Conservation (phyloP, 2,113 vertebrate species). For the Notechis scutatus region DNA sequence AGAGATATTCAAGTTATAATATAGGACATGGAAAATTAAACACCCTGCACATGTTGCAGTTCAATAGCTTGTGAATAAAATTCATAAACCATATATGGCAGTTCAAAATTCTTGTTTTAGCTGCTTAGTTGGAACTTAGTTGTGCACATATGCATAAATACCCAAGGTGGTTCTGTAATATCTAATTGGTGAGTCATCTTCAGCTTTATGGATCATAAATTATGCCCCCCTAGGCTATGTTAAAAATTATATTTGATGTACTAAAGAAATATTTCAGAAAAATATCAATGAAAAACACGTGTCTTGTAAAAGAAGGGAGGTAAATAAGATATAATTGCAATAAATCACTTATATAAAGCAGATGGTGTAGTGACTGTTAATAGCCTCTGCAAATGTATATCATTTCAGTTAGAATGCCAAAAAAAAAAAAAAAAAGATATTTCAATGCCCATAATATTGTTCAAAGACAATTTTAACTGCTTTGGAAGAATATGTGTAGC, state of each 20-base stretch:
- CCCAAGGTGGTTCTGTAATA: not conserved
- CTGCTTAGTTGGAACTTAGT: not conserved
- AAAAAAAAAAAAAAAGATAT: constrained; percentile 34
- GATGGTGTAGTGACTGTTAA: constrained; percentile 50
- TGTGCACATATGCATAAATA: not conserved
- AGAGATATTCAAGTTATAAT: not conserved
- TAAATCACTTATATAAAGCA: constrained; percentile 53
- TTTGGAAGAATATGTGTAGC: not conserved
- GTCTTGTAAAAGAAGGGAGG: constrained; percentile 38
- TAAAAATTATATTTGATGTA: constrained; percentile 1
- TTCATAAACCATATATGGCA: not conserved
- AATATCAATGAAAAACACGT: constrained; percentile 18
- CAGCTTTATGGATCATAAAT: constrained; percentile 1
- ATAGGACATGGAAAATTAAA: not conserved
- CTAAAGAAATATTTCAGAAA: not conserved
- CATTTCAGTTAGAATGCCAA: constrained; percentile 33
- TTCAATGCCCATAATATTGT: constrained; percentile 41
- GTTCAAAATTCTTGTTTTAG: not conserved
- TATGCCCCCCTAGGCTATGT: not conserved
- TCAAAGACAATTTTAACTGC: not conserved
- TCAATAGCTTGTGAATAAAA: not conserved
- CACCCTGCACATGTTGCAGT: not conserved
- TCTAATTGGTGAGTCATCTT: not conserved
- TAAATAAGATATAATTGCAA: constrained; percentile 35
- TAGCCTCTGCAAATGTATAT: constrained; percentile 43